These are phyloP conservation scores for Psix sp. DNA, from an alignment of 1,140 invertebrate species.

Conservation along the genomic window DNA sequence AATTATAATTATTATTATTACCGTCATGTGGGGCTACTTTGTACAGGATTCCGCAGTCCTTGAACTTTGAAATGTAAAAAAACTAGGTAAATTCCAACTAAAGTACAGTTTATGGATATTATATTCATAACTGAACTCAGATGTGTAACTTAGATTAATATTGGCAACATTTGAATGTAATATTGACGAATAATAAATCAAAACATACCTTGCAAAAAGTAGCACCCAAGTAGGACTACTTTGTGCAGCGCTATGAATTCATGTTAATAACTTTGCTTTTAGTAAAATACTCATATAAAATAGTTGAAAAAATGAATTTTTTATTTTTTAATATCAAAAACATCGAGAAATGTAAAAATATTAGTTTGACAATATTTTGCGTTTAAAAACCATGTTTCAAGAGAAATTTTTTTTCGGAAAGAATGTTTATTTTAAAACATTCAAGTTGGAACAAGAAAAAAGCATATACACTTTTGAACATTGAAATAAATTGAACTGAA, in stretches of 20 bases:
- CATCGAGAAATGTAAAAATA: not conserved
- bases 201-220: not conserved
- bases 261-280: not conserved
- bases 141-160: too few species aligned
- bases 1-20: too few species aligned
- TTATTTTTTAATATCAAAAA: not conserved
- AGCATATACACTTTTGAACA: not conserved
- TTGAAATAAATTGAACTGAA: not conserved
- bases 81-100: too few species aligned
- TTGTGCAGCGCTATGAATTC: not conserved
- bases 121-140: too few species aligned
- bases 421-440: too few species aligned
- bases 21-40: not conserved
- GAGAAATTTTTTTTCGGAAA: too few species aligned
- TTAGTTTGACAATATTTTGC: not conserved
- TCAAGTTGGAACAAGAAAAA: not conserved
- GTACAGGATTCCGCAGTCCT: too few species aligned
- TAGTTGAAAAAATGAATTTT: not conserved
- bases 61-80: too few species aligned
- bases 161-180: too few species aligned
- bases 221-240: not conserved
- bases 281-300: not conserved
- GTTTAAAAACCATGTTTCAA: too few species aligned
- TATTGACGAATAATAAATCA: too few species aligned
- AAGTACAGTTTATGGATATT: too few species aligned